Evolutionary conservation across 2,113 vertebrate species (phyloP).

Genomic region (Rousettus leschenaultii): DNA sequence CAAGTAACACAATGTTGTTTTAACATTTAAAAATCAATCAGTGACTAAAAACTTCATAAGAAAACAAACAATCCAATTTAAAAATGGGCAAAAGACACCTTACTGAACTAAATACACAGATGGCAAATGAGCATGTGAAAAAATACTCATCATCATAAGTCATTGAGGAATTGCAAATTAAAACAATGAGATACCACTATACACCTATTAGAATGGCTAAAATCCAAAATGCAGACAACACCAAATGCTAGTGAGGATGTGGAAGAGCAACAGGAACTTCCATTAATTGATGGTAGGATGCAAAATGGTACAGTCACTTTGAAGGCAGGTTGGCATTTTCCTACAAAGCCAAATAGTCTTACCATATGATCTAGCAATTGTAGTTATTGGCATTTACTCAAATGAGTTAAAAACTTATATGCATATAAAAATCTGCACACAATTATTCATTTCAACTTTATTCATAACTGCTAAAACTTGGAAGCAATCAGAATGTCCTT

Average conservation of each 20-base stretch:
- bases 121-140: slow-evolving; percentile 1
- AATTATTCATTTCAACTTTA: neutral
- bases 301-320: neutral
- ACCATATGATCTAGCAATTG: neutral
- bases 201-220: neutral
- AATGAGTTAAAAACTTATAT: neutral
- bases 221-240: neutral
- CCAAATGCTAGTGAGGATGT: neutral
- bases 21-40: neutral
- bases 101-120: neutral
- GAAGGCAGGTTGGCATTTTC: neutral
- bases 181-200: neutral
- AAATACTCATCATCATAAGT: neutral
- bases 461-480: neutral
- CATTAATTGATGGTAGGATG: neutral
- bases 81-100: neutral
- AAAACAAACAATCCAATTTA: slow-evolving; percentile 2
- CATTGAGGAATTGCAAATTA: neutral
- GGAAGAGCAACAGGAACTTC: neutral
- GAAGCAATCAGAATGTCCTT: neutral
- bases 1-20: neutral
- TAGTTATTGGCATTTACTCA: neutral
- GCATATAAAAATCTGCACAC: neutral
- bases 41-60: slow-evolving; percentile 7
- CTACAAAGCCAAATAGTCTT: neutral